Evolutionary conservation across 92 coral and sea anemone genomes (phyloP).

Genomic region (Zoanthus sociatus): DNA sequence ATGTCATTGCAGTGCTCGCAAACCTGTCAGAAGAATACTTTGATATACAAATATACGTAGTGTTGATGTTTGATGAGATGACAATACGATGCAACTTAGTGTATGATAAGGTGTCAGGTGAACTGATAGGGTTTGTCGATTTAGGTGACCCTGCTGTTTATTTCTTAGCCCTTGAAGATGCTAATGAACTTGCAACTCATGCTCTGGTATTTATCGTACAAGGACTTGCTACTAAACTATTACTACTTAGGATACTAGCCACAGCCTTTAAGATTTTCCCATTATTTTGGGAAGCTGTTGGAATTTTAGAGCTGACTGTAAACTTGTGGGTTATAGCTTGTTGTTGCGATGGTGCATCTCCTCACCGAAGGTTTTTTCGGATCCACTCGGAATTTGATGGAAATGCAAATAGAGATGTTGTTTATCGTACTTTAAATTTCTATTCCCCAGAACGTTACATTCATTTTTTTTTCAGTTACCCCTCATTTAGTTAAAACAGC

Average conservation of each 20-base stretch:
- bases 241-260: constrained; percentile 61
- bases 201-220: constrained; percentile 69
- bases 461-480: constrained; percentile 37
- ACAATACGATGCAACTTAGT: constrained; percentile 55
- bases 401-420: constrained; percentile 47
- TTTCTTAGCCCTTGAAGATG: constrained; percentile 55
- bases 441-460: constrained; percentile 31
- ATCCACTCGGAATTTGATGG: constrained; percentile 45
- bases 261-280: constrained; percentile 59
- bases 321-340: constrained; percentile 63
- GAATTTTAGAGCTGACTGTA: constrained; percentile 47
- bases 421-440: constrained; percentile 43
- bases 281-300: constrained; percentile 65
- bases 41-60: constrained; percentile 67
- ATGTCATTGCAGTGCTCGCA: constrained; percentile 47
- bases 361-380: constrained; percentile 57
- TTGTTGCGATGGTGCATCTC: constrained; percentile 66
- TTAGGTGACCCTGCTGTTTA: constrained; percentile 70
- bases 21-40: constrained; percentile 47
- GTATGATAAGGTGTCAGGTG: constrained; percentile 68
- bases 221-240: constrained; percentile 62
- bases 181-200: constrained; percentile 31
- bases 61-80: constrained; percentile 75
- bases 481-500: constrained; percentile 52
- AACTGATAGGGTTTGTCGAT: constrained; percentile 10